Conservation (phyloP, 1,140 invertebrate genomes). For the Rhagoletis pomonella region DNA sequence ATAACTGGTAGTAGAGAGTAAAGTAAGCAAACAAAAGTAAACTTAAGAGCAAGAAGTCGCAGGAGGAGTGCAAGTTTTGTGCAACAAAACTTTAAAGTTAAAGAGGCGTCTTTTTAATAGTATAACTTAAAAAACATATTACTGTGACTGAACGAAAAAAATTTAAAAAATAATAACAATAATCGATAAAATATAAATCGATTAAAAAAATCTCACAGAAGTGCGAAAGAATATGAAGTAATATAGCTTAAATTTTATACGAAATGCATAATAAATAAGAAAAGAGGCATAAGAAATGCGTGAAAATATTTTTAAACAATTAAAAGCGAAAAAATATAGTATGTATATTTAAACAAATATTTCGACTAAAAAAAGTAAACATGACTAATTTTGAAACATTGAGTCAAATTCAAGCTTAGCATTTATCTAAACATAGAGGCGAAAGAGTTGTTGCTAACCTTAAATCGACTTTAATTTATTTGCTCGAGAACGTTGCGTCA, state of each 20-base stretch:
- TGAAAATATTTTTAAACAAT: neutral
- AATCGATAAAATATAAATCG: neutral
- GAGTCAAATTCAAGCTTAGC: too few species aligned
- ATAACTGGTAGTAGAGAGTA: neutral
- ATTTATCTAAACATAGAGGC: too few species aligned
- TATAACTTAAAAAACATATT: slow-evolving; percentile 60
- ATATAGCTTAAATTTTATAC: neutral
- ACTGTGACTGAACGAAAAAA: slow-evolving; percentile 69
- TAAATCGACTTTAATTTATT: neutral
- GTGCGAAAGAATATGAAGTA: neutral
- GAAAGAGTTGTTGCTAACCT: neutral
- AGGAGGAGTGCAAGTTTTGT: slow-evolving; percentile 34
- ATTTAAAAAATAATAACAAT: neutral
- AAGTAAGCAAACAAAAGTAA: slow-evolving; percentile 12
- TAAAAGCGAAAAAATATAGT: too few species aligned
- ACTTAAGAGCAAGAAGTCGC: neutral
- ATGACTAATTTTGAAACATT: too few species aligned
- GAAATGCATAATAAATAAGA: neutral
- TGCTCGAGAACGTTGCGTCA: too few species aligned
- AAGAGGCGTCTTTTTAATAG: slow-evolving; percentile 44
- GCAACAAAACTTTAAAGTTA: slow-evolving; percentile 39
- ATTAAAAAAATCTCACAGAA: neutral
- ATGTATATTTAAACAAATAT: too few species aligned
- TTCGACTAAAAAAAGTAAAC: too few species aligned
- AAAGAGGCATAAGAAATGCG: too few species aligned